Conservation (phyloP, 1,140 invertebrate species). For the Idris sp. region DNA sequence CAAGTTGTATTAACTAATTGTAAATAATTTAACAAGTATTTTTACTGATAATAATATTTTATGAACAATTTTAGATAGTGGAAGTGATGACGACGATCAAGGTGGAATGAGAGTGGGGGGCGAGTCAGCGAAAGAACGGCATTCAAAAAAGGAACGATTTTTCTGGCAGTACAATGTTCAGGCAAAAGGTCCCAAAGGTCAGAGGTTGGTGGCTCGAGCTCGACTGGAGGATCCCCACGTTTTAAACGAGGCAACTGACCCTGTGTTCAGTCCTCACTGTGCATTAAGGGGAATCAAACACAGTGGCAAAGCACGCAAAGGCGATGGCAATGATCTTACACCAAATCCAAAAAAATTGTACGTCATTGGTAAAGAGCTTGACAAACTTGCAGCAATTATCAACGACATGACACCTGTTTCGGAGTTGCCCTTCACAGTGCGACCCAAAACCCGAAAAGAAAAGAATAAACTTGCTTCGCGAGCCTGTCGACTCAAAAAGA, state of each 20-base stretch:
- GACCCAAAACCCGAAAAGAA: constrained; percentile 95
- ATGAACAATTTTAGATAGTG: constrained; percentile 83
- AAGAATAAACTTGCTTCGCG: constrained; percentile 98
- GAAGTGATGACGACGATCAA: constrained; percentile 83
- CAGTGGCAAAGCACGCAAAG: constrained; percentile 96
- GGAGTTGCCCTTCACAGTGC: constrained; percentile 92
- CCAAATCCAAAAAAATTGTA: constrained; percentile 95
- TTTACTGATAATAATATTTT: too few relatives aligned
- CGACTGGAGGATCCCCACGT: constrained; percentile 95
- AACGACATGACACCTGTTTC: constrained; percentile 97
- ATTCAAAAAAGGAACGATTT: constrained; percentile 88
- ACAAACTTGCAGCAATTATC: constrained; percentile 93
- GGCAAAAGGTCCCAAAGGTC: constrained; percentile 97
- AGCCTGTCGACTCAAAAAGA: constrained; percentile 96
- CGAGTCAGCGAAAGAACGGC: constrained; percentile 70
- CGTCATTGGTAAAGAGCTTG: constrained; percentile 93
- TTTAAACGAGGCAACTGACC: constrained; percentile 92
- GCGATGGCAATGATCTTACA: constrained; percentile 97
- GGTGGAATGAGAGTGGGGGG: constrained; percentile 73
- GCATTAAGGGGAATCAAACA: constrained; percentile 94
- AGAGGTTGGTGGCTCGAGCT: constrained; percentile 88
- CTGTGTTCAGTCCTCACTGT: constrained; percentile 94
- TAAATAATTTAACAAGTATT: too few relatives aligned
- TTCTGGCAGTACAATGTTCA: constrained; percentile 99
- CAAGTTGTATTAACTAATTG: too few relatives aligned